phyloP scores from a whole-genome alignment of 2,888 invertebrate genomes.

The Branchipolynoe longqiensis region DNA sequence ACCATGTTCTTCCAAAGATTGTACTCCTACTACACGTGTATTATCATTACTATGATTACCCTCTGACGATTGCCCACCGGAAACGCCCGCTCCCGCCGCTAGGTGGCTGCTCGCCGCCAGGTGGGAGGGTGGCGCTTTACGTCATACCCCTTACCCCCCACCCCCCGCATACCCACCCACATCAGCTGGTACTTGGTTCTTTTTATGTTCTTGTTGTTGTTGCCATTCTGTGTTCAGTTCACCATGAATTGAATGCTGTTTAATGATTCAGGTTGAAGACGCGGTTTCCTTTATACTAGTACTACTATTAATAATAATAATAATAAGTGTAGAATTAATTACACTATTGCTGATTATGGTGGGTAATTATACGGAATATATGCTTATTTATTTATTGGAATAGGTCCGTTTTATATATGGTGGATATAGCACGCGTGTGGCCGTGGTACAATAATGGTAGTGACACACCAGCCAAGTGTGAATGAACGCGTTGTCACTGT shows the following conservation, averaged over 20 bases:
- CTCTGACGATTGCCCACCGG: too few species aligned
- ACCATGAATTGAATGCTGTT: conserved; percentile 10
- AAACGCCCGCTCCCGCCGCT: too few species aligned
- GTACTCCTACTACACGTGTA: conserved; percentile 47
- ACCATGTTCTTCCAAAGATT: conserved; percentile 56
- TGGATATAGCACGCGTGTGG: neutral
- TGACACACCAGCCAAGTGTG: neutral
- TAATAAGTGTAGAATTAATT: neutral
- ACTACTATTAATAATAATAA: neutral
- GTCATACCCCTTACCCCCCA: too few species aligned
- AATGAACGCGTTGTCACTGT: too few species aligned
- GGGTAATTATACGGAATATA: conserved; percentile 29
- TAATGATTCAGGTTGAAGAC: conserved; percentile 41
- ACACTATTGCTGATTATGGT: too few species aligned
- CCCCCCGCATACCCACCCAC: too few species aligned
- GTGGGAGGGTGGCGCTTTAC: too few species aligned
- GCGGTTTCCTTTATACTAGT: conserved; percentile 10
- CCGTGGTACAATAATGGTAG: conserved; percentile 22
- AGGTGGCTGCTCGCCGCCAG: too few species aligned
- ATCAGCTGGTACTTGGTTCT: too few species aligned
- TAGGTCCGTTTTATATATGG: neutral
- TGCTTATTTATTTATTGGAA: conserved; percentile 45
- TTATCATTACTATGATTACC: conserved; percentile 17
- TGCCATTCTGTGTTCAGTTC: conserved; percentile 52
- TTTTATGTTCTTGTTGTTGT: too few species aligned